These are phyloP conservation scores for Emesis furor DNA, from an alignment of 2,888 invertebrate genomes.

Conservation along the genomic window DNA sequence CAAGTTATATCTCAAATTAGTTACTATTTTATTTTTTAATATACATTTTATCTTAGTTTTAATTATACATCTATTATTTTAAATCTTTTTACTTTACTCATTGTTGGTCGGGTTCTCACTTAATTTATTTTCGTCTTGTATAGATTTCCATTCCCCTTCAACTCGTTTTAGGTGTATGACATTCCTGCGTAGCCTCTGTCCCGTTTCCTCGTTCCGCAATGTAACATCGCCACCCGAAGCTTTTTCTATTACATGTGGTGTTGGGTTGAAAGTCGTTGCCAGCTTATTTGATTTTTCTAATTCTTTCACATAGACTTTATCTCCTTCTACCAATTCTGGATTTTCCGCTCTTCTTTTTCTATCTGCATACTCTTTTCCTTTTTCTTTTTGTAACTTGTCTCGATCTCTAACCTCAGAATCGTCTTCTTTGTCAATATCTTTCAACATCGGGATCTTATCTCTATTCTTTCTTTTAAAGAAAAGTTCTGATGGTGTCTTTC, in stretches of 20 bases:
- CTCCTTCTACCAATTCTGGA: not conserved
- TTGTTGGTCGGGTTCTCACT: not conserved
- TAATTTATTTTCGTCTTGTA: not conserved
- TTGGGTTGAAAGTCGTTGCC: not conserved
- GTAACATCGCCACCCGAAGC: not conserved
- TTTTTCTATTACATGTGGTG: no score
- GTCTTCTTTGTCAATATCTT: not conserved
- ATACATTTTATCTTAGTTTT: not conserved
- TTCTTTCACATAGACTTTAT: not conserved
- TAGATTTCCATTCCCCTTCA: no score
- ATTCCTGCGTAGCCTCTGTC: not conserved
- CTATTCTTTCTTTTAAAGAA: no score
- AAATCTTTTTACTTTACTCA: not conserved
- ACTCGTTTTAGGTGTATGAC: no score
- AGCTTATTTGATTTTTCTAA: not conserved
- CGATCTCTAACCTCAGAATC: not conserved
- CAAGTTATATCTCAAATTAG: no score
- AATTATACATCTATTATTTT: not conserved
- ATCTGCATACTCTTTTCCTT: constrained; percentile 10
- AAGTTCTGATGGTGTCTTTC: no score
- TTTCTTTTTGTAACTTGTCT: not conserved
- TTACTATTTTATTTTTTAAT: no score
- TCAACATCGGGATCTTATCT: not conserved
- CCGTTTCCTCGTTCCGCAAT: not conserved
- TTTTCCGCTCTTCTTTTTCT: not conserved